Base-by-base conservation (phyloP, 2,888 invertebrate genomes). In the Phorcus lineatus region DNA sequence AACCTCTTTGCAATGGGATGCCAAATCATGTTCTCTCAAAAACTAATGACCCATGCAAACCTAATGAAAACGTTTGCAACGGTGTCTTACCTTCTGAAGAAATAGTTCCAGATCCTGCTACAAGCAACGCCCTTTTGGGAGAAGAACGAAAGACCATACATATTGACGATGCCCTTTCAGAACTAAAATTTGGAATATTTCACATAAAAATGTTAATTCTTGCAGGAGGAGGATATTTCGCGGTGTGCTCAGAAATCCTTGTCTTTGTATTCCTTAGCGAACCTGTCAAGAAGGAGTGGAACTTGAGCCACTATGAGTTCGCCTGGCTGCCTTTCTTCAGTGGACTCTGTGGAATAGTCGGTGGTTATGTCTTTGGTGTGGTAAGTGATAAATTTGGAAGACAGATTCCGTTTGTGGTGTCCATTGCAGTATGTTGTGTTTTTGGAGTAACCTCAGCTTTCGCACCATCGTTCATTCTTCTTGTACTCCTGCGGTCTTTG, bases 181-280 rank as follows among this genome's bases (percentile, higher is more conserved):
- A 82, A 13, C 55, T 90, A 1, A 87, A 87, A 81, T 87, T 91
- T 74, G 91, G 91, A 52, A 76, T 66, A 52, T 90, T 90, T 80
- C 90, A 91, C 16, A 81, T 86, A 28, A 86, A 87, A 80, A 88
- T 91, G 86, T 40, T 91, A 55, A 54, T 85, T 7, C 79, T 90
- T 19, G 84, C 88, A 22, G 89, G 90, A 17, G 88, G 88, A 52
- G 89, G 89, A 7, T 91, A 91, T 78, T 90, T 90, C 79, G 87
- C 90, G 24, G 88, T 88, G 1, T 91, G 91, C 80, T 83, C 89
- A n/a, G 88, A 90, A 78, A 86, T 91, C 82, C 85, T 91, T 84
- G 81, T 89, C 6, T 86, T 90, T 70, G 86, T 91, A 7, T 91
- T 89, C 79, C 83, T 91, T 0, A 90, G 89, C 79, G 76, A 82